These are phyloP conservation scores for Tuberolachnus salignus DNA, from an alignment of 2,888 invertebrate species.

Conservation along the genomic window DNA sequence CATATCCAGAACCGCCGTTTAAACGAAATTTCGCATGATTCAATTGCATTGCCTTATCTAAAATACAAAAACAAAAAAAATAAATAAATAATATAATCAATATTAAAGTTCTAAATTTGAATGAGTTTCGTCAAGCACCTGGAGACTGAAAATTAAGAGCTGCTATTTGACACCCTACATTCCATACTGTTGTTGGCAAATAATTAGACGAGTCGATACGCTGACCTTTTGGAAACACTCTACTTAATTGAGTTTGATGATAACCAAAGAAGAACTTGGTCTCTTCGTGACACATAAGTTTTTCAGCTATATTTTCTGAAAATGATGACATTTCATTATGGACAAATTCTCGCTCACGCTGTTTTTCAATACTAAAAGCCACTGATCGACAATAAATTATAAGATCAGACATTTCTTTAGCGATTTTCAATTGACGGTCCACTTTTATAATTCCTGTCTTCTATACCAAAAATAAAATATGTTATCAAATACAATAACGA, in stretches of 20 bases:
- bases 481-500: slow-evolving; percentile 25
- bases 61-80: slow-evolving; percentile 60
- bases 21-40: slow-evolving; percentile 91
- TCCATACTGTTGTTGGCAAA: slow-evolving; percentile 94
- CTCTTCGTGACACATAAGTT: slow-evolving; percentile 82
- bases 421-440: slow-evolving; percentile 88
- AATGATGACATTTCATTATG: slow-evolving; percentile 98
- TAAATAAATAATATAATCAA: no score
- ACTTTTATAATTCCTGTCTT: slow-evolving; percentile 81
- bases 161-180: slow-evolving; percentile 94
- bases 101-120: no score
- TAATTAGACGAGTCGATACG: slow-evolving; percentile 97
- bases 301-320: slow-evolving; percentile 94
- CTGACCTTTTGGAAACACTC: slow-evolving; percentile 94
- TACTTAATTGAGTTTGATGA: slow-evolving; percentile 83
- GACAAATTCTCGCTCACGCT: slow-evolving; percentile 74
- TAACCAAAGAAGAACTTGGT: slow-evolving; percentile 77
- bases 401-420: slow-evolving; percentile 95
- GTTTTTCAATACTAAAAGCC: slow-evolving; percentile 76
- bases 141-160: slow-evolving; percentile 96
- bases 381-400: slow-evolving; percentile 94
- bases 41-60: slow-evolving; percentile 93
- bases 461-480: slow-evolving; percentile 62
- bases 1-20: slow-evolving; percentile 91
- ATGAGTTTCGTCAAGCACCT: slow-evolving; percentile 60